Evolutionary conservation across 2,797 vertebrate genomes (phyloP), one percentile per base, ranked within the genome.

Genomic region (Muraenolepis orangiensis): DNA sequence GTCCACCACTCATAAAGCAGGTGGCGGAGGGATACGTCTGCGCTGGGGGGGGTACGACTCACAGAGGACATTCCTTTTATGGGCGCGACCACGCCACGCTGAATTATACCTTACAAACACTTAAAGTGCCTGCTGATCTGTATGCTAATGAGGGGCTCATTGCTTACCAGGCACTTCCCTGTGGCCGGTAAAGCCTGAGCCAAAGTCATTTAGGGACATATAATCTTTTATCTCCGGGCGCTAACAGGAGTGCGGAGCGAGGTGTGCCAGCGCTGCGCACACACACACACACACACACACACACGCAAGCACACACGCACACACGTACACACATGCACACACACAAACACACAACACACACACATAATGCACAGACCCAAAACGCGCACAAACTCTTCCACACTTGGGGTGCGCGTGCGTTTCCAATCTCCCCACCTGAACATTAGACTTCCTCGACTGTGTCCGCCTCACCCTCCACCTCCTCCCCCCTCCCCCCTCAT

Each of bases 111-210:
- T 79, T 71, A 81, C 78, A 83, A 82, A 86, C 81, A 84, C 77
- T 84, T 86, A 80, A 73, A 81, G 77, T 71, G 74, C 66, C 66
- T 81, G 73, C 75, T 86, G 82, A 84, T 86, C 74, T 85, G 79
- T 85, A 86, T 88, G 78, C 77, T 85, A 84, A 90, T 84, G 81
- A 84, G 72, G 40, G 57, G 42, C 71, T n/a, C 74, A 69, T 66
- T 81, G 85, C 82, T 89, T 84, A 86, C 70, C 34, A 81, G 75
- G 82, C 84, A 89, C 77, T 84, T 85, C 69, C 81, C n/a, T n/a
- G n/a, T 77, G 20, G 82, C 76, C 83, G 78, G 84, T 88, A 80
- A 67, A 67, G 66, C 66, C 66, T 29, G 84, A 85, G 78, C 42
- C 70, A 78, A 82, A 90, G 81, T 80, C 77, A 85, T 82, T 82